Percentiles rank a stretch among this genome's conserved stretches.
phyloP scores from a whole-genome alignment of 2,113 vertebrate genomes.

The Hiodon alosoides region DNA sequence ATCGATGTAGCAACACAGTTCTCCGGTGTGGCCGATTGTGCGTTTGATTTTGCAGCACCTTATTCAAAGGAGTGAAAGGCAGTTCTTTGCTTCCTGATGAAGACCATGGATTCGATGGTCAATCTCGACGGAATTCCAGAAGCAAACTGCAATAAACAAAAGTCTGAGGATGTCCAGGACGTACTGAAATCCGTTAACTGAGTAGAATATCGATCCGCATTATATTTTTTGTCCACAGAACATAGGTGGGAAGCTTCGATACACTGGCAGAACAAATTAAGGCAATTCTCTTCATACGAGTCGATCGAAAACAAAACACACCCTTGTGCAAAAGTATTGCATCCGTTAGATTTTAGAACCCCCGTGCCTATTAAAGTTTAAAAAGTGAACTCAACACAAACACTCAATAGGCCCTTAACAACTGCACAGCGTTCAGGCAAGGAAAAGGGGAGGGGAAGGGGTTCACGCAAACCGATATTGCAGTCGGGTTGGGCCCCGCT shows the following conservation, averaged over 20 bases:
- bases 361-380: neutral
- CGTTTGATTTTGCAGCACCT: constrained; percentile 29
- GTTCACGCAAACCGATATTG: constrained; percentile 23
- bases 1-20: constrained; percentile 15
- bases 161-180: too few relatives aligned
- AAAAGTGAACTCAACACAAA: constrained; percentile 12
- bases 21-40: constrained; percentile 22
- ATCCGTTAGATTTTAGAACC: neutral
- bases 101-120: constrained; percentile 35
- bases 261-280: constrained; percentile 23
- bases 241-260: neutral
- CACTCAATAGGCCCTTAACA: constrained; percentile 32
- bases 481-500: constrained; percentile 4
- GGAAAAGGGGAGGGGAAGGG: constrained; percentile 24
- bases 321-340: neutral
- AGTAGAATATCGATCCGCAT: constrained; percentile 30
- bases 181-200: neutral
- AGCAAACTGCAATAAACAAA: constrained; percentile 19
- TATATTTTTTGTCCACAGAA: constrained; percentile 20
- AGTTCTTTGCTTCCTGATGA: constrained; percentile 25
- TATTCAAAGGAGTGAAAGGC: constrained; percentile 29
- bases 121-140: constrained; percentile 19
- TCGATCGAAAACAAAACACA: constrained; percentile 24
- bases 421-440: constrained; percentile 32
- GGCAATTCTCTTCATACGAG: constrained; percentile 19